Conservation (phyloP, 2,888 invertebrate species). For the Choreutis nemorana region DNA sequence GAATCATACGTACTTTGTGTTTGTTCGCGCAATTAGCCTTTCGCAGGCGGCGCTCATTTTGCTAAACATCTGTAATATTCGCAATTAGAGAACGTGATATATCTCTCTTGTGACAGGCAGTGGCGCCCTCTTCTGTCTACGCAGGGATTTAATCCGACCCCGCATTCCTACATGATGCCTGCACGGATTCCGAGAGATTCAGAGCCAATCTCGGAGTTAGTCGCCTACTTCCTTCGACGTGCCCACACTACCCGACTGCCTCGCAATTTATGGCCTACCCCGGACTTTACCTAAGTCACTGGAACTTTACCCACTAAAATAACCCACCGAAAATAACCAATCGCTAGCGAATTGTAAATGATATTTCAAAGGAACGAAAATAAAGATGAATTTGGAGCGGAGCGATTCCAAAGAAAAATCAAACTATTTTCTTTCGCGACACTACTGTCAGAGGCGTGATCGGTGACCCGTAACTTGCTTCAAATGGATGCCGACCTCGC, state of each 20-base stretch:
- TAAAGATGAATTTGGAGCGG: no score
- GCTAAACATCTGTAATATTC: conserved; percentile 25
- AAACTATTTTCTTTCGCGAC: conserved; percentile 26
- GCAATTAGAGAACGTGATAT: conserved; percentile 33
- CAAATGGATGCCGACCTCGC: conserved; percentile 24
- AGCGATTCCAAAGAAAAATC: conserved; percentile 17
- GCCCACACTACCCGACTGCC: conserved; percentile 19
- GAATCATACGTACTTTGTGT: conserved; percentile 1
- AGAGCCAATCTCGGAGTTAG: conserved; percentile 13
- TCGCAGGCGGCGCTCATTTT: conserved; percentile 16
- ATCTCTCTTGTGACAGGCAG: conserved; percentile 28
- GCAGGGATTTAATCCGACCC: conserved; percentile 31
- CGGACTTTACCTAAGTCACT: conserved; percentile 25
- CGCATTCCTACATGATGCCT: conserved; percentile 30
- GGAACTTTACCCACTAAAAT: conserved; percentile 23
- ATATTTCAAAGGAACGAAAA: no score
- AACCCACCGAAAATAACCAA: no score
- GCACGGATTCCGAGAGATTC: no score
- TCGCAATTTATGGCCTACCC: conserved; percentile 27
- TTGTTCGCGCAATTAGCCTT: conserved; percentile 3
- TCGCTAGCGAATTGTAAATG: no score
- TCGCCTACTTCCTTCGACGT: conserved; percentile 15
- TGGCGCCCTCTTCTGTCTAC: conserved; percentile 16
- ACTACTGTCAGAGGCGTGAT: conserved; percentile 23
- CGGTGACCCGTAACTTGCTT: conserved; percentile 32